Base-by-base conservation (phyloP, 2,888 invertebrate species). In the Agrotis clavis region DNA sequence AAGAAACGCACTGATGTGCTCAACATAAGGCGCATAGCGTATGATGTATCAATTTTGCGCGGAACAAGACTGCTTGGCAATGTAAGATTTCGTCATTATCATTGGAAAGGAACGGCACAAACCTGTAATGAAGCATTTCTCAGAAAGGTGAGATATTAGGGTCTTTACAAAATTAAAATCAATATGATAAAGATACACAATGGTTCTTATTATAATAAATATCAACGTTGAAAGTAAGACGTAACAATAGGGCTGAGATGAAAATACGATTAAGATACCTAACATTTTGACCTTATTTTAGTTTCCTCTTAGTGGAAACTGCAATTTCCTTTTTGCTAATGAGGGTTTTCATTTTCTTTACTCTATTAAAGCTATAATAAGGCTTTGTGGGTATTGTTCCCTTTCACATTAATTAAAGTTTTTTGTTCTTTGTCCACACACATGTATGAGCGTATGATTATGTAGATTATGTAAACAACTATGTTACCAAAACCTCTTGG, bases 111-210 rank as follows among this genome's bases (percentile, higher is more conserved):
- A 79, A 98, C 98, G 56, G 98, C 98, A 71, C 98, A 98, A 92
- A 98, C 98, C 88, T 99, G 99, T 96, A 99, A 99, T 92, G 98
- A 98, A 93, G 97, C 98, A 88, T 99, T 99, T 96, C 97, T 99
- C 77, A 97, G 98, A 94, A 98, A 98, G 98, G 98, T 99, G 96
- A 96, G 95, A 83, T 71, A 68, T 67, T 54, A 57, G 16, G 53
- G 54, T 51, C 21, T 13, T 79, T 63, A 56, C 25, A 62, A 65
- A 30, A 71, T 30, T 63, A 56, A 64, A 14, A 57, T 60, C 14
- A 79, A 25, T 35, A 18, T 53, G 57, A 21, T 75, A 62, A 47
- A 65, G 11, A 21, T 30, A 59, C 13, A n/a, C 66, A 80, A 81
- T 77, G 67, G 75, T 57, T 68, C 51, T 71, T 79, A 81, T 72